A percentile compares a stretch with the other conserved stretches of the same genome.
Evolutionary conservation across 2,888 invertebrate genomes (phyloP).

Genomic region (Allygus modestus): DNA sequence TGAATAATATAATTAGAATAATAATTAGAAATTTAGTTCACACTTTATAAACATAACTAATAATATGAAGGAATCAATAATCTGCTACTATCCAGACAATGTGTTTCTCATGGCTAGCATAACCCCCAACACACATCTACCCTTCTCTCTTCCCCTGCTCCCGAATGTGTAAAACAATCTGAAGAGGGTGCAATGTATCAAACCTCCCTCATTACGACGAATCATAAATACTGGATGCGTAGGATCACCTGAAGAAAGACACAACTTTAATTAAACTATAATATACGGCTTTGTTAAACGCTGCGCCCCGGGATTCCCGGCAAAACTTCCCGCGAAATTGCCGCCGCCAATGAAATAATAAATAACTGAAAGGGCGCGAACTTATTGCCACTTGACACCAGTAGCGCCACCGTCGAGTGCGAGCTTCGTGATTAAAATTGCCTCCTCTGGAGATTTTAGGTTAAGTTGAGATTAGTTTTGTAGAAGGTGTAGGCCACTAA

Average conservation of each 20-base stretch:
- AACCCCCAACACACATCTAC: not conserved
- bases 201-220: slow-evolving; percentile 52
- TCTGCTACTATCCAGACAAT: too few species aligned
- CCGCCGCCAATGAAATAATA: slow-evolving; percentile 59
- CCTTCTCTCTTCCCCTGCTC: not conserved
- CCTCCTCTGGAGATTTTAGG: slow-evolving; percentile 29
- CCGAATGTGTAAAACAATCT: slow-evolving; percentile 32
- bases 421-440: slow-evolving; percentile 41
- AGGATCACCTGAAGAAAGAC: slow-evolving; percentile 51
- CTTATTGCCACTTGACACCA: slow-evolving; percentile 56
- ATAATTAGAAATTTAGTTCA: too few species aligned
- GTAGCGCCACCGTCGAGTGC: slow-evolving; percentile 31
- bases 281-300: slow-evolving; percentile 54
- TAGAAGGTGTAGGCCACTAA: not conserved
- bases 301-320: slow-evolving; percentile 39
- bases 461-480: slow-evolving; percentile 14
- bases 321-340: slow-evolving; percentile 59
- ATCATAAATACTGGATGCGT: slow-evolving; percentile 57
- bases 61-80: too few species aligned
- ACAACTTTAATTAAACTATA: slow-evolving; percentile 60
- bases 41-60: too few species aligned
- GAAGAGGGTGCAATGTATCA: slow-evolving; percentile 47
- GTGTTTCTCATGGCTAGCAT: too few species aligned
- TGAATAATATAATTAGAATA: too few species aligned
- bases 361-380: slow-evolving; percentile 53